phyloP scores from a whole-genome alignment of 2,113 vertebrate species.

The Amia ocellicauda region DNA sequence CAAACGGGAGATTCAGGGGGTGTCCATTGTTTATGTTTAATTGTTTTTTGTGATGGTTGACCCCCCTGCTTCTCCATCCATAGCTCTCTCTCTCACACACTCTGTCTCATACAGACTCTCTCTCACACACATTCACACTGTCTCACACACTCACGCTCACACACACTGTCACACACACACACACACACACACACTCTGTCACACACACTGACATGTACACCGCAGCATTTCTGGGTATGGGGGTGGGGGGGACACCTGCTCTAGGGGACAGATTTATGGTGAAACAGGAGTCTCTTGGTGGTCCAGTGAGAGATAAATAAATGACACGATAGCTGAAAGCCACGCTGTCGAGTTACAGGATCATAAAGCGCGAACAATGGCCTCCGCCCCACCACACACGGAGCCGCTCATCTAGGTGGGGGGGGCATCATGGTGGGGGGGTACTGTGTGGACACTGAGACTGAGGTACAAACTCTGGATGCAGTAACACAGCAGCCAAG shows the following conservation, averaged over 20 bases:
- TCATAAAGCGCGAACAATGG: slow-evolving; percentile 40
- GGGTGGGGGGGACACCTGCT: background rate
- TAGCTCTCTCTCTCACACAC: slow-evolving; percentile 12
- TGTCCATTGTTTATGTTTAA: no score
- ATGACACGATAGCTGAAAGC: slow-evolving; percentile 38
- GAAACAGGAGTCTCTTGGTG: slow-evolving; percentile 15
- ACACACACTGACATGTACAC: background rate
- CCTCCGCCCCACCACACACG: slow-evolving; percentile 13
- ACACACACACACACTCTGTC: background rate
- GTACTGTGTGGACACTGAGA: no score
- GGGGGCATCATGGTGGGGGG: no score
- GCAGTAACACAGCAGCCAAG: slow-evolving; percentile 41
- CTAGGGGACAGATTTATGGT: slow-evolving; percentile 37
- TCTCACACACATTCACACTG: background rate
- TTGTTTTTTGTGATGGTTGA: no score
- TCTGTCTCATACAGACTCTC: background rate
- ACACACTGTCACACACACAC: no score
- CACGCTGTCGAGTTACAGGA: slow-evolving; percentile 31
- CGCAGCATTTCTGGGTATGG: background rate
- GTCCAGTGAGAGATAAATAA: slow-evolving; percentile 26
- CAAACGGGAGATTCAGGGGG: no score
- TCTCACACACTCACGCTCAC: slow-evolving; percentile 21
- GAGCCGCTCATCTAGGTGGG: background rate
- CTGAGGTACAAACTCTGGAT: slow-evolving; percentile 24
- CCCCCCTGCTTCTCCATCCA: background rate